Conservation (phyloP, 2,113 vertebrate species). For the Ictalurus punctatus region DNA sequence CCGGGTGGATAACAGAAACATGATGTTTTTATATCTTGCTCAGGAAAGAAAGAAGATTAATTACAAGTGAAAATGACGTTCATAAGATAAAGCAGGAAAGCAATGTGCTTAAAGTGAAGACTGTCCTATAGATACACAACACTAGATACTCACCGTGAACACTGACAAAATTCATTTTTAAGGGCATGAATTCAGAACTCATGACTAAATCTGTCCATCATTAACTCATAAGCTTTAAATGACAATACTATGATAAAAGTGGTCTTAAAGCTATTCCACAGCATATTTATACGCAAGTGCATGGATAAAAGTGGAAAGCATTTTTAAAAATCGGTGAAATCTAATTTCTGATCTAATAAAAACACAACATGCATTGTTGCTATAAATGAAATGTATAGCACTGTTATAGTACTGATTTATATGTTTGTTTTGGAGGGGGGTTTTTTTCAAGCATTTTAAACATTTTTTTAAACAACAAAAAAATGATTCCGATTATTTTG, state of each 20-base stretch:
- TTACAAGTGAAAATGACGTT: slow-evolving; percentile 76
- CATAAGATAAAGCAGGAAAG: slow-evolving; percentile 75
- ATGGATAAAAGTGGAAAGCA: background rate
- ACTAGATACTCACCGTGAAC: background rate
- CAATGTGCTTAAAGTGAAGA: background rate
- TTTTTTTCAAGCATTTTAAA: too few species aligned
- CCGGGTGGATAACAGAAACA: slow-evolving; percentile 79
- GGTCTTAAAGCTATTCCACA: background rate
- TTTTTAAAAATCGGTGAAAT: background rate
- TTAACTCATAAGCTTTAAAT: background rate
- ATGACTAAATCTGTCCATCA: background rate
- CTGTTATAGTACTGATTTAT: too few species aligned
- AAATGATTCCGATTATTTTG: background rate
- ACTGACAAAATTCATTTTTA: background rate
- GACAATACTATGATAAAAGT: background rate
- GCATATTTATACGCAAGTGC: background rate
- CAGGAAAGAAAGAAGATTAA: slow-evolving; percentile 74
- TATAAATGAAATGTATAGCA: too few species aligned
- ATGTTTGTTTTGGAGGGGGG: too few species aligned
- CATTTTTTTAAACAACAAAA: too few species aligned
- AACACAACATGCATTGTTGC: background rate
- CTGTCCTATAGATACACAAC: background rate
- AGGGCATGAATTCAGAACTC: background rate
- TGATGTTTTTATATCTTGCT: slow-evolving; percentile 71
- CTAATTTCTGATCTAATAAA: background rate